Base-by-base conservation (phyloP, 2,888 invertebrate genomes). In the Nebria salina region DNA sequence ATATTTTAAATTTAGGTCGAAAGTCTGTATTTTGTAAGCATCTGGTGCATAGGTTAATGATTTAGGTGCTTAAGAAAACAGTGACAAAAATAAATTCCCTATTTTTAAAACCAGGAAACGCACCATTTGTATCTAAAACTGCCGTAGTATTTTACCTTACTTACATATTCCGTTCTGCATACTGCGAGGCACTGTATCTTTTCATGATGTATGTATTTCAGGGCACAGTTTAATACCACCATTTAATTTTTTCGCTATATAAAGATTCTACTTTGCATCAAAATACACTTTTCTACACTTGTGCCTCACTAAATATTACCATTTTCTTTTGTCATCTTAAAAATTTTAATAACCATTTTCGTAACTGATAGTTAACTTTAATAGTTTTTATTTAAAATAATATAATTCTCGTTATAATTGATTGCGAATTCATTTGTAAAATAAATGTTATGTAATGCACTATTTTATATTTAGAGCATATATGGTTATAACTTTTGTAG, bases 111-210 rank as follows among this genome's bases (percentile, higher is more conserved):
- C 54, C 54, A 54, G 54, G 54, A 54, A 54, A 54, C 54, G 7
- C 54, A 54, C 54, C 54, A 54, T 54, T 54, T 54, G 54, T 54
- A 54, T 54, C 54, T 54, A 54, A 54, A 54, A 54, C 54, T 54
- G 54, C 54, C 54, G 54, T 54, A 54, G 54, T 54, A 54, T 54
- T 54, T 54, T 54, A 54, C 54, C 54, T 54, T 54, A 13, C 54
- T 54, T 54, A 54, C 7, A 54, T 54, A 54, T 54, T 54, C 54
- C 54, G 54, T 13, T 54, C 54, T 54, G 54, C 11, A 54, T 54
- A 54, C 54, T 54, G 54, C 34, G 34, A 34, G 34, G 34, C 34
- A 54, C 54, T 54, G 54, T 54, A 54, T 54, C 54, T 54, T 54
- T 54, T 13, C 7, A 54, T 54, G 54, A 54, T 54, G 13, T 54